Percentiles rank a stretch among this genome's conserved stretches.
phyloP scores from a whole-genome alignment of 2,888 invertebrate genomes.

The Euphydryas editha region DNA sequence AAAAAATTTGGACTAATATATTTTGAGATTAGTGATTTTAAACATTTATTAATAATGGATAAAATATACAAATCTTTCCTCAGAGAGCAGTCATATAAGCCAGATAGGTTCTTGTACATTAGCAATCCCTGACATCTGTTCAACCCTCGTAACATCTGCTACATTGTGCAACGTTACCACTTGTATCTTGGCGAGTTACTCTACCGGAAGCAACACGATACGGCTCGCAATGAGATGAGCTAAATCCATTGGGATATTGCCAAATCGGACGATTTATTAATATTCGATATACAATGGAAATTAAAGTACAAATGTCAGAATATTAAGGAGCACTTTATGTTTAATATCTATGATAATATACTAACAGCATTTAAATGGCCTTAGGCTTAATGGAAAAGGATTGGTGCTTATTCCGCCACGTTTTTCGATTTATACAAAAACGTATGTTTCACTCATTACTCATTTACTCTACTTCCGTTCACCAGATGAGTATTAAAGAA shows the following conservation, averaged over 20 bases:
- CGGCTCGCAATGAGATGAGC: conserved; percentile 17
- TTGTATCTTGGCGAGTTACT: conserved; percentile 5
- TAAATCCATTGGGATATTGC: conserved; percentile 20
- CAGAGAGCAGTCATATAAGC: conserved; percentile 5
- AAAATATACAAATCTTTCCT: not conserved
- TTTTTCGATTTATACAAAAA: too few species aligned
- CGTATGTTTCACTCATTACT: too few species aligned
- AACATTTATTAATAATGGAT: not conserved
- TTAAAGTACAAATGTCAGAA: not conserved
- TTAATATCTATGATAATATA: not conserved
- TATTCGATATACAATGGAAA: conserved; percentile 10
- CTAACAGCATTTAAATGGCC: not conserved
- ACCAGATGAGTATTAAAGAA: too few species aligned
- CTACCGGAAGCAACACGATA: conserved; percentile 19
- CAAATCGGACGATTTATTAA: conserved; percentile 17
- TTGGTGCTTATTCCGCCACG: too few species aligned
- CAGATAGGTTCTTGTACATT: conserved; percentile 14
- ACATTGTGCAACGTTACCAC: conserved; percentile 1
- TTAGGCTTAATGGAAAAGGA: too few species aligned
- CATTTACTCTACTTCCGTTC: too few species aligned
- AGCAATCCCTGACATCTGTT: conserved; percentile 17
- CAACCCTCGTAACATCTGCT: conserved; percentile 3
- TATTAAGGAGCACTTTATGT: not conserved
- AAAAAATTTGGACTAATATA: too few species aligned
- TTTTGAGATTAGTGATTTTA: not conserved